Base-by-base conservation (phyloP, 2,888 invertebrate species). In the Cephus rjabovi region DNA sequence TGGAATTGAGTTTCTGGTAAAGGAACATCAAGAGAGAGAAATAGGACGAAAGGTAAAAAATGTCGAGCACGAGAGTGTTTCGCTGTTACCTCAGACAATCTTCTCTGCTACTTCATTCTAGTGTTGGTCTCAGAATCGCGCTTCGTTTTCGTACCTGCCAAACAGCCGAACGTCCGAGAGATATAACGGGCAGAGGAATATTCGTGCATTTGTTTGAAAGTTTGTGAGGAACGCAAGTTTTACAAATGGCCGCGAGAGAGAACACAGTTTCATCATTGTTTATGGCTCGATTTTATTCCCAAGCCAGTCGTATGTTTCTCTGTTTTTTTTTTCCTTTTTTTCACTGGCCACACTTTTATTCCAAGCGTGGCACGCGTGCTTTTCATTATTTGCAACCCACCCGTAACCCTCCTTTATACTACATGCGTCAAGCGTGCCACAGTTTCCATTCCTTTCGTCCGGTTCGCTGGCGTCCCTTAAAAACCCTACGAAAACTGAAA, bases 241-340 rank as follows among this genome's bases (percentile, higher is more conserved):
- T 34, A 71, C 31, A 71, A 71, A 71, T 71, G 71, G 69, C 69
- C 33, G 35, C 40, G n/a, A 34, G 34, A 69, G 37, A 74, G 69
- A 34, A 77, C 69, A 30, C 15, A 34, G 33, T 74, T 77, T 33
- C 75, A 37, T 68, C 74, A 77, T 77, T 74, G 77, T 75, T 77
- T 68, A 77, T 77, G 35, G 35, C 74, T 69, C 77, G 37, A 35
- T 69, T 74, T n/a, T 74, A 77, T 77, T 77, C 77, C 77, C 77
- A 74, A 74, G 77, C 40, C 68, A 34, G 73, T 37, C 74, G 68
- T 74, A 56, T 35, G 56, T 77, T 56, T 15, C 15, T 15, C 15
- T 40, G 0, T 15, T 56, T 23, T 56, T 56, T 56, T 15, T 15
- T 4, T 23, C 9, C 9, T 56, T 56, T 9, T 9, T 56, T 30